These are phyloP conservation scores for Hyles euphorbiae DNA, from an alignment of 1,140 invertebrate genomes.

Conservation along the genomic window DNA sequence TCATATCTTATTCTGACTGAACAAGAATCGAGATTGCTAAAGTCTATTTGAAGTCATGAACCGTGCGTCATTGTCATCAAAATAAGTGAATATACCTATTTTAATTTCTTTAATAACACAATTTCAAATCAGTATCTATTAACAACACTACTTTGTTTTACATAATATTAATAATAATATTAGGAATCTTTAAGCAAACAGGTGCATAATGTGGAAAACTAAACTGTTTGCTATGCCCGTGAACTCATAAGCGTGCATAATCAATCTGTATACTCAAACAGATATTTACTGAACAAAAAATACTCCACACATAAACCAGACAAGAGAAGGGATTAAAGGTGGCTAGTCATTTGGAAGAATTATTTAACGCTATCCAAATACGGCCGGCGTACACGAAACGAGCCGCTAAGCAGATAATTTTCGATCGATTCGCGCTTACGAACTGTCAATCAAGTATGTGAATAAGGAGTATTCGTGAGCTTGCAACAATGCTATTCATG, in stretches of 20 bases:
- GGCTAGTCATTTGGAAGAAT: conserved; percentile 66
- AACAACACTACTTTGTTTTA: too few species aligned
- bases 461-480: conserved; percentile 7
- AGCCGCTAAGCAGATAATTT: conserved; percentile 70
- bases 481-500: too few species aligned
- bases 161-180: too few species aligned
- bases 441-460: conserved; percentile 60
- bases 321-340: conserved; percentile 50
- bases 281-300: conserved; percentile 35
- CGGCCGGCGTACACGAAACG: conserved; percentile 48
- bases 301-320: conserved; percentile 37
- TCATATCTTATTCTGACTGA: too few species aligned
- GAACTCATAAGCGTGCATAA: conserved; percentile 54
- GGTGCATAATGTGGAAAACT: too few species aligned
- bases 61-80: too few species aligned
- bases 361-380: conserved; percentile 71
- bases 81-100: too few species aligned
- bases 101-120: too few species aligned
- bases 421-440: conserved; percentile 44
- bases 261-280: conserved; percentile 59
- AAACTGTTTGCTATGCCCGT: conserved; percentile 24
- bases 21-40: too few species aligned
- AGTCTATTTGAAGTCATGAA: too few species aligned
- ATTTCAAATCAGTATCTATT: too few species aligned
- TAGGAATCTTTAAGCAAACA: too few species aligned